Base-by-base conservation (phyloP, 2,888 invertebrate species). In the Eupithecia subumbrata region DNA sequence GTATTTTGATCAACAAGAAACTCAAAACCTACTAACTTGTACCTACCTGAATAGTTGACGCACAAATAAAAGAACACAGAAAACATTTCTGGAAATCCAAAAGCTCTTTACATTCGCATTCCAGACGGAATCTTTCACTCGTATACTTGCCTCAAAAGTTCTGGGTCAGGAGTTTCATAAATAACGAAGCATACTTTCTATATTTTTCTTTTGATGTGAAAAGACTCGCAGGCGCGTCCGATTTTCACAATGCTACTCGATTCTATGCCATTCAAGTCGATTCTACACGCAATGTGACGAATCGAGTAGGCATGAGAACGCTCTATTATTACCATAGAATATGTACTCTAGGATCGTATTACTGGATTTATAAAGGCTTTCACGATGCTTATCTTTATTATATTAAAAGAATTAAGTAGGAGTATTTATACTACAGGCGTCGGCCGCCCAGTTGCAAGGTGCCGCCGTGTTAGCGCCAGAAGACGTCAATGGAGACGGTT, bases 111-210 rank as follows among this genome's bases (percentile, higher is more conserved):
- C 72, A 72, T 72, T 67, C 52, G 67, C 48, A 40, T 67, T 67
- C n/a, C 37, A 52, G 60, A 68, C 25, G 68, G 56, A 68, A 60
- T 68, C 43, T 30, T 68, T 68, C 30, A 60, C 73, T 60, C 18
- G 67, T 56, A 73, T 48, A 67, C 63, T 64, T 52, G 22, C 67
- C n/a, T n/a, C 30, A 45, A 66, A 70, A 72, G 56, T 70, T 77
- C 72, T 70, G 69, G 72, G 74, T 63, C 72, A 77, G 74, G 63
- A 72, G 67, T 77, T 77, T 72, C 77, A 77, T 77, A 77, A 74
- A 77, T 77, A 74, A 77, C 70, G 52, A 72, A 74, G 72, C 64
- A 37, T 43, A 70, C 72, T 43, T 72, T 69, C 43, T 69, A 60
- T 69, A 64, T 74, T 72, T 77, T 74, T 77, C 77, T 77, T 80